Evolutionary conservation across 2,888 invertebrate species (phyloP).

Genomic region (Anoplius nigerrimus): DNA sequence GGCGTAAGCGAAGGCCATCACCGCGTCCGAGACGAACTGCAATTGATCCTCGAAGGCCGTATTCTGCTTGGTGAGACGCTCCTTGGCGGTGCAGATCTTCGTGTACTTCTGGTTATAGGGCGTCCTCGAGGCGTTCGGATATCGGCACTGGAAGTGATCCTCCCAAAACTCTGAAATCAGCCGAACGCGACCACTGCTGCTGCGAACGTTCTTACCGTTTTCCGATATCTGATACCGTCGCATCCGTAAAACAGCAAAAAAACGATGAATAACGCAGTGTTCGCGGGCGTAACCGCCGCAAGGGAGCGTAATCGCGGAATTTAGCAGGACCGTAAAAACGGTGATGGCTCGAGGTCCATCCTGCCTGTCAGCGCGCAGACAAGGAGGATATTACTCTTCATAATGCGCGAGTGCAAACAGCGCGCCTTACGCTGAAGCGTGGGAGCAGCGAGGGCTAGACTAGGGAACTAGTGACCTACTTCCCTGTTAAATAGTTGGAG

Average conservation of each 20-base stretch:
- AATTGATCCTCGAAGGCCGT: conserved; percentile 94
- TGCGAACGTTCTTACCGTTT: no score
- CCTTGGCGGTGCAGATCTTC: conserved; percentile 85
- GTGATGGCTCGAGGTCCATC: neutral
- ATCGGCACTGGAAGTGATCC: conserved; percentile 92
- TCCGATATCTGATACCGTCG: no score
- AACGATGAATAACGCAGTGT: no score
- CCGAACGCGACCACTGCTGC: no score
- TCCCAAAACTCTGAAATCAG: conserved; percentile 92
- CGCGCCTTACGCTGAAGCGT: no score
- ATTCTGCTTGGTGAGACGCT: conserved; percentile 84
- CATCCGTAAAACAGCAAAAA: no score
- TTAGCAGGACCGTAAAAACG: neutral
- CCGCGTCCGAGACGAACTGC: conserved; percentile 97
- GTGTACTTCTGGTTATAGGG: conserved; percentile 88
- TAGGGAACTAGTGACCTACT: no score
- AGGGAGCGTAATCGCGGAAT: neutral
- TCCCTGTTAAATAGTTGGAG: no score
- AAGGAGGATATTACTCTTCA: neutral
- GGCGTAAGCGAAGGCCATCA: conserved; percentile 95
- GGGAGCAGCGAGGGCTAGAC: no score
- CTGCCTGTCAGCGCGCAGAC: neutral
- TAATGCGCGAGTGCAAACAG: neutral
- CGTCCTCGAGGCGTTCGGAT: conserved; percentile 86
- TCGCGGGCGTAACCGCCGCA: no score